Conservation (phyloP, 1,140 invertebrate genomes). For the Macrocentrus cingulum region DNA sequence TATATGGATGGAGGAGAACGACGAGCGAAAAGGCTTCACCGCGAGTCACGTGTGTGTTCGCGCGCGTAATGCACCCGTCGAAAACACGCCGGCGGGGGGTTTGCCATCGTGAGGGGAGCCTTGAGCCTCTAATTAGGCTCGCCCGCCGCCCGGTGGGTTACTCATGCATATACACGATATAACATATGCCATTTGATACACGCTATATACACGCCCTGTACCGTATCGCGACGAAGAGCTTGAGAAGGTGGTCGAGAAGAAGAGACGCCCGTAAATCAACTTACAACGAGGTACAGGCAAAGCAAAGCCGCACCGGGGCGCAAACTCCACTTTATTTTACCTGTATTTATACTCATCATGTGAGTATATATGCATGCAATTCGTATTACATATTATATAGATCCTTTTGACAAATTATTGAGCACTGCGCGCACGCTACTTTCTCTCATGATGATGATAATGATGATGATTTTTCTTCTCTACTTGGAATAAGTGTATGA, state of each 20-base stretch:
- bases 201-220: slow-evolving; percentile 9
- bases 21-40: slow-evolving; percentile 8
- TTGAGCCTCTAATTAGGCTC: slow-evolving; percentile 47
- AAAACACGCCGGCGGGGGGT: slow-evolving; percentile 9
- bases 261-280: slow-evolving; percentile 46
- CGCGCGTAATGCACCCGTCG: slow-evolving; percentile 12
- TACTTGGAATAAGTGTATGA: background rate
- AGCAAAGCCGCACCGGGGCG: too few relatives aligned
- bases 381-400: too few relatives aligned
- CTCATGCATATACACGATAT: slow-evolving; percentile 35
- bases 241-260: slow-evolving; percentile 26
- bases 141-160: slow-evolving; percentile 36
- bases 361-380: slow-evolving; percentile 15
- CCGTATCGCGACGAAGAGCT: too few relatives aligned
- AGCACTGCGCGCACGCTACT: too few relatives aligned
- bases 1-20: slow-evolving; percentile 8
- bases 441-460: too few relatives aligned
- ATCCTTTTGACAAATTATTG: too few relatives aligned
- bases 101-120: slow-evolving; percentile 26
- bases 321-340: slow-evolving; percentile 30
- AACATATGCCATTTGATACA: slow-evolving; percentile 45
- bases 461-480: too few relatives aligned
- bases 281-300: slow-evolving; percentile 38
- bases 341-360: background rate
- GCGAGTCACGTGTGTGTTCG: slow-evolving; percentile 16